These are phyloP conservation scores for Drosophila parthenogenetica DNA, from an alignment of 2,888 invertebrate species.

Conservation along the genomic window DNA sequence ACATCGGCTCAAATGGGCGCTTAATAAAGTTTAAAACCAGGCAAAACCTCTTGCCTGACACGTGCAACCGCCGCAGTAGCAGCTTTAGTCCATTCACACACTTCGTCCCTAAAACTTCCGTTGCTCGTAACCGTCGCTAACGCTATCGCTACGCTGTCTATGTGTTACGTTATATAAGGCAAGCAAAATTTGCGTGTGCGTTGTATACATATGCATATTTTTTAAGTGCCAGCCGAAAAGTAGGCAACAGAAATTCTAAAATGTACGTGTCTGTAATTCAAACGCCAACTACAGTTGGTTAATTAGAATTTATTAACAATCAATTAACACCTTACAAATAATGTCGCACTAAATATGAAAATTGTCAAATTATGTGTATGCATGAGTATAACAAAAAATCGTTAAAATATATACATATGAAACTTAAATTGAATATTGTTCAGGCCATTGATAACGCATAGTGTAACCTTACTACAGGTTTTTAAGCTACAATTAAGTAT, in stretches of 20 bases:
- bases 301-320: not conserved
- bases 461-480: not conserved
- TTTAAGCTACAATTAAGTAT: not conserved
- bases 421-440: constrained; percentile 4
- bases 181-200: constrained; percentile 35
- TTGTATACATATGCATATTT: constrained; percentile 19
- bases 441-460: not conserved
- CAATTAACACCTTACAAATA: not conserved
- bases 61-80: constrained; percentile 4
- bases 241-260: constrained; percentile 29
- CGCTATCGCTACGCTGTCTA: constrained; percentile 1
- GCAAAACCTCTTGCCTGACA: constrained; percentile 22
- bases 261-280: constrained; percentile 6
- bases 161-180: constrained; percentile 52
- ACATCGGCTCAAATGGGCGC: constrained; percentile 18
- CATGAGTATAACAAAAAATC: constrained; percentile 19
- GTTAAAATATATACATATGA: constrained; percentile 14
- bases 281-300: constrained; percentile 10
- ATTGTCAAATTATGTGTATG: constrained; percentile 13
- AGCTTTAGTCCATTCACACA: not conserved
- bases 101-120: constrained; percentile 1
- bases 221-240: constrained; percentile 32
- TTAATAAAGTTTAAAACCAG: constrained; percentile 15
- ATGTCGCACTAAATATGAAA: not conserved
- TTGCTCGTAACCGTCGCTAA: not conserved